phyloP scores from a whole-genome alignment of 2,888 invertebrate genomes.

The Camponotus fellah region DNA sequence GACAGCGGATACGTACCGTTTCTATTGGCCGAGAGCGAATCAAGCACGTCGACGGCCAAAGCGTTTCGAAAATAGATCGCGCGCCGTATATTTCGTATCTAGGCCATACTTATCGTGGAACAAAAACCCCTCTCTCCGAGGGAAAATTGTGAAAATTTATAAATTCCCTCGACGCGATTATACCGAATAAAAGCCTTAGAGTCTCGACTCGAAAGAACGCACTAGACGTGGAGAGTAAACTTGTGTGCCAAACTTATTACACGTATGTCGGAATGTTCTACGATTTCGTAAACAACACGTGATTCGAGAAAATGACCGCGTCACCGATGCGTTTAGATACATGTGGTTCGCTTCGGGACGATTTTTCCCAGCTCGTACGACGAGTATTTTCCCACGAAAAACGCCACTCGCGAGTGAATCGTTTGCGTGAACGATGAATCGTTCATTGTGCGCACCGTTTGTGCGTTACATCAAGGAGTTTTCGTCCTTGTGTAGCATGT shows the following conservation, averaged over 20 bases:
- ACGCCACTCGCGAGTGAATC: constrained; percentile 62
- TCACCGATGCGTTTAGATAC: constrained; percentile 13
- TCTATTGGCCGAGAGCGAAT: constrained; percentile 43
- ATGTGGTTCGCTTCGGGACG: background rate
- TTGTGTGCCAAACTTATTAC: background rate
- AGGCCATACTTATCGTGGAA: constrained; percentile 41
- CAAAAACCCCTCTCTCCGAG: constrained; percentile 10
- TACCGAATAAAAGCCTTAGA: background rate
- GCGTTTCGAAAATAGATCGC: constrained; percentile 69
- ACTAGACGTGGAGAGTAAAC: too few species aligned
- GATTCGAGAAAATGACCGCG: background rate
- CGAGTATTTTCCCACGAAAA: constrained; percentile 73
- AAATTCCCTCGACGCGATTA: background rate
- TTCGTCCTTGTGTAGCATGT: constrained; percentile 74
- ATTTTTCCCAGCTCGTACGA: constrained; percentile 11
- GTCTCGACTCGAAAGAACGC: background rate
- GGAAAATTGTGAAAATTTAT: background rate
- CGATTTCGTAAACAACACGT: background rate
- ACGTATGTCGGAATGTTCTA: background rate
- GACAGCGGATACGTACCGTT: constrained; percentile 51
- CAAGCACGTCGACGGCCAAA: constrained; percentile 66
- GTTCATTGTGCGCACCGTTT: constrained; percentile 72
- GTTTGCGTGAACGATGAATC: constrained; percentile 71
- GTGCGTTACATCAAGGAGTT: constrained; percentile 58
- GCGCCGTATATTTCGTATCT: constrained; percentile 36